A percentile compares a stretch with the other conserved stretches of the same genome.
phyloP scores from a whole-genome alignment of 2,888 invertebrate species.

The Agriopis aurantiaria region DNA sequence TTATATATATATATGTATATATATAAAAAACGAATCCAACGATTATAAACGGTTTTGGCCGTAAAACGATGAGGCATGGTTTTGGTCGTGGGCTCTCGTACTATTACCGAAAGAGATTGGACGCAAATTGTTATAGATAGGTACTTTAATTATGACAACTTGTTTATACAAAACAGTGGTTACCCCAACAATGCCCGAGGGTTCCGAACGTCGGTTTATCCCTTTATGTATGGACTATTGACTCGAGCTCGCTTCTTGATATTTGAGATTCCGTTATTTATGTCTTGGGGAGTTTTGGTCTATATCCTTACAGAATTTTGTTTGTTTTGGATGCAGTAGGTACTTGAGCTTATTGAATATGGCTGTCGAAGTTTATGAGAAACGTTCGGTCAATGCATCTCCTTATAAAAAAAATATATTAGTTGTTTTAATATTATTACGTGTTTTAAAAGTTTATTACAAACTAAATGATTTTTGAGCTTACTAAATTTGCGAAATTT shows the following conservation, averaged over 20 bases:
- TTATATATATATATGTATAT: too few relatives aligned
- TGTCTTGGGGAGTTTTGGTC: slow-evolving; percentile 14
- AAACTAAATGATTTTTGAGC: too few relatives aligned
- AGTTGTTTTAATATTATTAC: too few relatives aligned
- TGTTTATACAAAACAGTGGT: not conserved
- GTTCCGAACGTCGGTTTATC: slow-evolving; percentile 2
- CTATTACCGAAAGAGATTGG: too few relatives aligned
- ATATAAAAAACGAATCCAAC: too few relatives aligned
- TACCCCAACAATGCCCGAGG: not conserved
- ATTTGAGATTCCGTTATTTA: slow-evolving; percentile 33
- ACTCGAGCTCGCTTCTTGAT: slow-evolving; percentile 29
- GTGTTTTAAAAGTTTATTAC: too few relatives aligned
- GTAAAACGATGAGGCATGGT: too few relatives aligned
- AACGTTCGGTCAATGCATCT: not conserved
- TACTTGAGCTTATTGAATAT: not conserved
- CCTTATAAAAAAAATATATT: too few relatives aligned
- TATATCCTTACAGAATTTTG: slow-evolving; percentile 9
- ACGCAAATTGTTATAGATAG: not conserved
- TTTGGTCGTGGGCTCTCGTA: too few relatives aligned
- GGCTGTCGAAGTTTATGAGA: not conserved
- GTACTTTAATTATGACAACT: not conserved
- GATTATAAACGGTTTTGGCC: too few relatives aligned
- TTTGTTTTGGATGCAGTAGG: slow-evolving; percentile 19
- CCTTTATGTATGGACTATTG: slow-evolving; percentile 31
- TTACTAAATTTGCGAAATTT: too few relatives aligned